These are phyloP conservation scores for Champsocephalus esox DNA, from an alignment of 2,797 vertebrate genomes.

Conservation along the genomic window DNA sequence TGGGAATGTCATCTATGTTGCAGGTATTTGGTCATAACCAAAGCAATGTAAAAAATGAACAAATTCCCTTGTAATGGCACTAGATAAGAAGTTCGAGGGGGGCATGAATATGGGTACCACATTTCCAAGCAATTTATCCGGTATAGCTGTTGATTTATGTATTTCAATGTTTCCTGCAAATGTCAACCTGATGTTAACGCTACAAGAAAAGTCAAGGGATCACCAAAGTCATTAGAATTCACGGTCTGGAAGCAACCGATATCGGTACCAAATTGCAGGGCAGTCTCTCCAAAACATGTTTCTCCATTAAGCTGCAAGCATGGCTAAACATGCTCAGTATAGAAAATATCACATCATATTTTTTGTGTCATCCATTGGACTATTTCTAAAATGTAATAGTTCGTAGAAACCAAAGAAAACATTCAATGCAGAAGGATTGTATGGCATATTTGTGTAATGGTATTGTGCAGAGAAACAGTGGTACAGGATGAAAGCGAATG, in stretches of 20 bases:
- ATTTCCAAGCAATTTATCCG: not conserved
- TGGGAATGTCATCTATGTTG: not conserved
- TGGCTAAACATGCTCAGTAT: not conserved
- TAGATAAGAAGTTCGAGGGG: too few relatives aligned
- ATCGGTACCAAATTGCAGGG: not conserved
- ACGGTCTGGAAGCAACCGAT: not conserved
- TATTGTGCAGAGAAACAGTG: conserved; percentile 8
- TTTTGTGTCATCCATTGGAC: not conserved
- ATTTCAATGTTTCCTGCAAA: not conserved
- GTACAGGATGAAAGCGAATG: conserved; percentile 27
- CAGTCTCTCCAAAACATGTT: not conserved
- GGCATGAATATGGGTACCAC: not conserved
- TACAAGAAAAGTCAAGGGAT: not conserved
- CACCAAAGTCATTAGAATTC: not conserved
- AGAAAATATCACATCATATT: not conserved
- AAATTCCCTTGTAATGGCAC: too few relatives aligned
- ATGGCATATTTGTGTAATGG: not conserved
- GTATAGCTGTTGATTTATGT: not conserved
- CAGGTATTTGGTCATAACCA: not conserved
- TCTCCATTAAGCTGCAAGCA: accelerated
- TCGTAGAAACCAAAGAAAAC: not conserved
- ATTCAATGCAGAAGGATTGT: not conserved
- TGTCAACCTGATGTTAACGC: not conserved
- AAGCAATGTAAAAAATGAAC: not conserved
- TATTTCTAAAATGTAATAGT: not conserved